These are phyloP conservation scores for Sciurus carolinensis DNA, from an alignment of 2,797 vertebrate genomes.

Conservation along the genomic window DNA sequence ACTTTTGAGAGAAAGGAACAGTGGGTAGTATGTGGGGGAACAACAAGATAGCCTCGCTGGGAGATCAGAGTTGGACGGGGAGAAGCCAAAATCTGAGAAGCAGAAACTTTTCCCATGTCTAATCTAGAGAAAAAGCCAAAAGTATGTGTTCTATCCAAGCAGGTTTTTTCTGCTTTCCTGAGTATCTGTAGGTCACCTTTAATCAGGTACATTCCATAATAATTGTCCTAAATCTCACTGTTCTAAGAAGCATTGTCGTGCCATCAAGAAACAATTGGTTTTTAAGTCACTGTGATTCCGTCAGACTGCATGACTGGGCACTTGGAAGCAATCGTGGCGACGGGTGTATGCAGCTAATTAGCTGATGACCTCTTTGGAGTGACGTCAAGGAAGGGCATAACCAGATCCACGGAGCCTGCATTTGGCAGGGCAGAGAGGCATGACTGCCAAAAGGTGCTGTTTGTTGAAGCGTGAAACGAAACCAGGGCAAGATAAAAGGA, in stretches of 20 bases:
- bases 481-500: constrained; percentile 58
- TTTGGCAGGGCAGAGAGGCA: constrained; percentile 45
- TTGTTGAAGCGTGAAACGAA: constrained; percentile 66
- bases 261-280: not conserved
- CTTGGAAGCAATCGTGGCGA: not conserved
- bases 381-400: constrained; percentile 62
- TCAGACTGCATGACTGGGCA: not conserved
- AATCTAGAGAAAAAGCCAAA: constrained; percentile 41
- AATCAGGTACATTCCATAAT: constrained; percentile 49
- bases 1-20: not conserved
- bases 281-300: constrained; percentile 14
- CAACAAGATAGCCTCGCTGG: not conserved
- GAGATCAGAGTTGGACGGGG: not conserved
- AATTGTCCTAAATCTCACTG: not conserved
- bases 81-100: constrained; percentile 34
- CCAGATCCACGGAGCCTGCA: not conserved
- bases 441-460: constrained; percentile 70
- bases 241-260: constrained; percentile 37
- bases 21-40: not conserved
- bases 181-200: constrained; percentile 38
- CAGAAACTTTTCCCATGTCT: not conserved
- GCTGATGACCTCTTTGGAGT: constrained; percentile 52
- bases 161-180: not conserved
- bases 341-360: constrained; percentile 46
- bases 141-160: not conserved